These are phyloP conservation scores for Sinosuthora webbiana DNA, from an alignment of 2,113 vertebrate species.

Conservation along the genomic window DNA sequence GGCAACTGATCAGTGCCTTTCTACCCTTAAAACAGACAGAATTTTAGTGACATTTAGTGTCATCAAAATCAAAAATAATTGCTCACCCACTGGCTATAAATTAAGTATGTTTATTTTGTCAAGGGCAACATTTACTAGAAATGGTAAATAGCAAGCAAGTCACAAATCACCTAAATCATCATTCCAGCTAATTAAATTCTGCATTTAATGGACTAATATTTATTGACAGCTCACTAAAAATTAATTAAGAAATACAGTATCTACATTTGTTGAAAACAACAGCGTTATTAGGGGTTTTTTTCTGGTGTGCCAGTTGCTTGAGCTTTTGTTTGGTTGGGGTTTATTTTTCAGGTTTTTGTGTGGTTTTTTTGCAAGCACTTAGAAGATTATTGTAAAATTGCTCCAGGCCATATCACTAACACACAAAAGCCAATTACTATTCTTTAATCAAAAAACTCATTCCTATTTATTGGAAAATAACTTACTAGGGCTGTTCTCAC, in stretches of 20 bases:
- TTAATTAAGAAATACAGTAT: constrained; percentile 67
- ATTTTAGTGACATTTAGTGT: constrained; percentile 23
- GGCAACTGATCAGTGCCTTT: not conserved
- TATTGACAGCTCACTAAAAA: constrained; percentile 71
- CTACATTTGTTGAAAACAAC: constrained; percentile 60
- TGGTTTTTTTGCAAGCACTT: not conserved
- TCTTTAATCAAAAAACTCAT: constrained; percentile 62
- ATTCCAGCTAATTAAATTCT: constrained; percentile 71
- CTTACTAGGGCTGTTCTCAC: constrained; percentile 41
- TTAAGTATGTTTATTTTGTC: constrained; percentile 64
- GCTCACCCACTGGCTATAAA: constrained; percentile 41
- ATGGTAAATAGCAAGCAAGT: constrained; percentile 59
- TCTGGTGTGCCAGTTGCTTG: no score
- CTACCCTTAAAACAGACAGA: constrained; percentile 18
- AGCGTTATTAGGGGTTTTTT: not conserved
- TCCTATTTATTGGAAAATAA: constrained; percentile 62
- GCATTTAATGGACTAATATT: constrained; percentile 67
- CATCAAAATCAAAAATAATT: constrained; percentile 60
- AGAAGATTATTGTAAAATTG: constrained; percentile 67
- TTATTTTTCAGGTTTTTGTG: not conserved
- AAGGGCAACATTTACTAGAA: constrained; percentile 63
- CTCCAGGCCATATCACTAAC: constrained; percentile 49
- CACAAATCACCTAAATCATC: constrained; percentile 67
- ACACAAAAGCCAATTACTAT: constrained; percentile 51
- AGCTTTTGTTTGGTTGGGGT: not conserved